Conservation (phyloP, 2,113 vertebrate genomes). For the Macquaria australasica region DNA sequence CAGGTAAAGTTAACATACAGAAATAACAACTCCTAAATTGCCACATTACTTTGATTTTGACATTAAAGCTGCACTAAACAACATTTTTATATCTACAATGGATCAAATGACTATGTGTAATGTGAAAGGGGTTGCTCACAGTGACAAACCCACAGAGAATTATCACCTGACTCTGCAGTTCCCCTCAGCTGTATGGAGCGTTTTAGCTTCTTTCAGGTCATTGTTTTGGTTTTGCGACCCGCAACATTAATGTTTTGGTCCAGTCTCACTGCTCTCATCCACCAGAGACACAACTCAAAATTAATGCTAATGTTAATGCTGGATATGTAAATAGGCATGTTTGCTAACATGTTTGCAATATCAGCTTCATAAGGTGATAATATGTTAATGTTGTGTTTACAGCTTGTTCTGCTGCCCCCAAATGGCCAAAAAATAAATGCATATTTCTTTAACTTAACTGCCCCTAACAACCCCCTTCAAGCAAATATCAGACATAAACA, state of each 20-base stretch:
- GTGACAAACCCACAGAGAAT: too few relatives aligned
- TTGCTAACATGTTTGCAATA: too few relatives aligned
- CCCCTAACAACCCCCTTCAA: neutral
- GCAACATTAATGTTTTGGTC: neutral
- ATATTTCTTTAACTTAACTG: neutral
- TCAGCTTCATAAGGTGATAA: neutral
- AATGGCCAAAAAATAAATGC: neutral
- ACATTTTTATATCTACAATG: neutral
- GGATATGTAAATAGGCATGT: neutral
- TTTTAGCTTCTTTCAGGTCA: neutral
- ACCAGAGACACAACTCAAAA: neutral
- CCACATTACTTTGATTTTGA: neutral
- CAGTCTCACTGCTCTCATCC: neutral
- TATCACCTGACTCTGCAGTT: neutral
- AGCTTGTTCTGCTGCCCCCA: neutral
- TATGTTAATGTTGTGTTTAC: neutral
- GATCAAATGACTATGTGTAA: neutral
- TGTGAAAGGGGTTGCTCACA: too few relatives aligned
- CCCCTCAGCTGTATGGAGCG: neutral
- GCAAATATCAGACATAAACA: neutral
- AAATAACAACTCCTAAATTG: neutral
- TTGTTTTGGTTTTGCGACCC: neutral
- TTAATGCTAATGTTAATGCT: neutral
- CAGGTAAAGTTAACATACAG: neutral
- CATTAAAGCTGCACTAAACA: neutral